Evolutionary conservation across 2,888 invertebrate genomes (phyloP).

Genomic region (Ophion obscuratus): DNA sequence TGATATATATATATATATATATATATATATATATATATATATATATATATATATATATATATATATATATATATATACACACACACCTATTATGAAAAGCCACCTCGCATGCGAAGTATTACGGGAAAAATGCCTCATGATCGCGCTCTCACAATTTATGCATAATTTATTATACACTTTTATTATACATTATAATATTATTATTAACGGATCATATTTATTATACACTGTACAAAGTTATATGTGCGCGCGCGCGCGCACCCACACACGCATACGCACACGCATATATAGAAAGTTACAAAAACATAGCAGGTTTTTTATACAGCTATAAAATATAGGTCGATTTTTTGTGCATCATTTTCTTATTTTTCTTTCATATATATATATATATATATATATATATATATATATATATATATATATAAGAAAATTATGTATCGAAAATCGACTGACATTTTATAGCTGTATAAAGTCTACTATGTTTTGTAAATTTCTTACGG

Average conservation of each 20-base stretch:
- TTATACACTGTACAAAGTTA: neutral
- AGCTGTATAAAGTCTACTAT: too few relatives aligned
- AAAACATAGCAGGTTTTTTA: too few relatives aligned
- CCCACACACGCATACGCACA: too few relatives aligned
- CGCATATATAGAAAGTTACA: too few relatives aligned
- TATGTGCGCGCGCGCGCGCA: neutral
- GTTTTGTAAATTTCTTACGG: too few relatives aligned
- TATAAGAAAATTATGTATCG: too few relatives aligned
- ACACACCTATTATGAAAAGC: neutral
- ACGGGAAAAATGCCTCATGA: slow-evolving; percentile 46
- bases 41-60: neutral
- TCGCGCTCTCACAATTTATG: slow-evolving; percentile 30
- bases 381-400: too few relatives aligned
- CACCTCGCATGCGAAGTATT: slow-evolving; percentile 21
- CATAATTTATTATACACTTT: slow-evolving; percentile 42
- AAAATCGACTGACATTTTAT: too few relatives aligned
- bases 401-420: too few relatives aligned
- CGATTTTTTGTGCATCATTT: too few relatives aligned
- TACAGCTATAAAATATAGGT: too few relatives aligned
- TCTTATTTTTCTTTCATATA: too few relatives aligned
- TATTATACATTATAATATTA: slow-evolving; percentile 9
- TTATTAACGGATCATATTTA: neutral
- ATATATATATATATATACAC: neutral
- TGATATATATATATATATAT: neutral
- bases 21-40: neutral